Evolutionary conservation across 2,888 invertebrate genomes (phyloP).

Genomic region (Dastarcus helophoroides): DNA sequence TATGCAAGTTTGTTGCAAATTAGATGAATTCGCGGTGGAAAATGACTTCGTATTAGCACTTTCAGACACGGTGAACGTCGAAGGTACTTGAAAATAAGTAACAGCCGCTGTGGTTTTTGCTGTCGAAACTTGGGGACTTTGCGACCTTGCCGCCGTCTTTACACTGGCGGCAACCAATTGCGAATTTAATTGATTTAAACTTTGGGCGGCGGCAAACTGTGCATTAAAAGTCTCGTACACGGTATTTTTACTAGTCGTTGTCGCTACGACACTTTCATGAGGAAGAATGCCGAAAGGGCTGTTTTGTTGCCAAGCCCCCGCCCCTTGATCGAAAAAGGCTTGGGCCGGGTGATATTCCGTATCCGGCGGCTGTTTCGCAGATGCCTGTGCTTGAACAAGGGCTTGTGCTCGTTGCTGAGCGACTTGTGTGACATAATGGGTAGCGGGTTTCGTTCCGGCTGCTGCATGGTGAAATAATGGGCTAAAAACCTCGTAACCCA

Average conservation of each 20-base stretch:
- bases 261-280: slow-evolving; percentile 61
- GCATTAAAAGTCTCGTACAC: slow-evolving; percentile 60
- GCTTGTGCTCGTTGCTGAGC: slow-evolving; percentile 58
- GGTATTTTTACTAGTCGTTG: slow-evolving; percentile 36
- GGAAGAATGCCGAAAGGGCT: slow-evolving; percentile 70
- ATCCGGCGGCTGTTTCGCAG: slow-evolving; percentile 25
- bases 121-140: slow-evolving; percentile 36
- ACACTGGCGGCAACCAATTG: slow-evolving; percentile 46
- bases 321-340: slow-evolving; percentile 59
- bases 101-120: slow-evolving; percentile 24
- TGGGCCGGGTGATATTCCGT: slow-evolving; percentile 46
- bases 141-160: slow-evolving; percentile 41
- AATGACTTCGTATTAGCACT: slow-evolving; percentile 30
- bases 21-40: slow-evolving; percentile 37
- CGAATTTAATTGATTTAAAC: slow-evolving; percentile 53
- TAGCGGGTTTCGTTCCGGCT: slow-evolving; percentile 50
- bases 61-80: slow-evolving; percentile 46
- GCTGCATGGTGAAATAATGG: slow-evolving; percentile 68
- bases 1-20: slow-evolving; percentile 60
- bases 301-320: slow-evolving; percentile 64
- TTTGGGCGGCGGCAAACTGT: slow-evolving; percentile 56
- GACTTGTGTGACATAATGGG: slow-evolving; percentile 41
- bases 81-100: slow-evolving; percentile 54
- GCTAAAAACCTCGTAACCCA: slow-evolving; percentile 73
- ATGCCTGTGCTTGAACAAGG: slow-evolving; percentile 31